Evolutionary conservation across 2,113 vertebrate species (phyloP).

Genomic region (Arothron firmamentum): DNA sequence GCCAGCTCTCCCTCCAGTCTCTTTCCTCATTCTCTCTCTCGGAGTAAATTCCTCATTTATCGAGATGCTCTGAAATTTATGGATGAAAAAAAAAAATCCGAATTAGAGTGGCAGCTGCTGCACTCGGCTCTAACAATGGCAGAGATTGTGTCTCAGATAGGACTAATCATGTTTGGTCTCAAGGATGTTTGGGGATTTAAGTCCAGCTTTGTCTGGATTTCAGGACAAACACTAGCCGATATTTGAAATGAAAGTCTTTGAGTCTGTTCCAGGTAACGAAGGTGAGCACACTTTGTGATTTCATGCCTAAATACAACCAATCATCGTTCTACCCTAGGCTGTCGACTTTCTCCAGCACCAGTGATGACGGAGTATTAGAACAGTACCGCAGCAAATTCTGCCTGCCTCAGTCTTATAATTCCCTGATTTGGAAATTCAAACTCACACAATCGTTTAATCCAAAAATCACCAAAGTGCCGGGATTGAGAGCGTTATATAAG

Average conservation of each 20-base stretch:
- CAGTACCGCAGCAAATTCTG: slow-evolving; percentile 9
- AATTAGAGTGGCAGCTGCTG: slow-evolving; percentile 45
- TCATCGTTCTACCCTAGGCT: background rate
- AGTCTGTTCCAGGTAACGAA: slow-evolving; percentile 21
- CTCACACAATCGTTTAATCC: slow-evolving; percentile 44
- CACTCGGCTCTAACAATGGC: slow-evolving; percentile 35
- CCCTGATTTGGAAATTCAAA: slow-evolving; percentile 55
- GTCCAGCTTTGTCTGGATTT: slow-evolving; percentile 62
- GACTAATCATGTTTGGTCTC: slow-evolving; percentile 56
- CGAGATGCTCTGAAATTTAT: slow-evolving; percentile 43
- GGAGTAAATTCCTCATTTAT: slow-evolving; percentile 62
- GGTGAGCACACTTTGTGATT: too few species aligned
- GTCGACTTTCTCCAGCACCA: slow-evolving; percentile 40
- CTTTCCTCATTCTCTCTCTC: slow-evolving; percentile 18
- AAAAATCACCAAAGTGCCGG: slow-evolving; percentile 43
- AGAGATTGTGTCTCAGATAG: slow-evolving; percentile 54
- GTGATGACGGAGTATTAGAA: slow-evolving; percentile 38
- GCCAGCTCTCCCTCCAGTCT: slow-evolving; percentile 6
- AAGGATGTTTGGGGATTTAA: slow-evolving; percentile 34
- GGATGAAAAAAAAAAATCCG: slow-evolving; percentile 45
- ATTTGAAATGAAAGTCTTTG: background rate
- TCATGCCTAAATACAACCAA: too few species aligned
- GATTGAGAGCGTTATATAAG: slow-evolving; percentile 59
- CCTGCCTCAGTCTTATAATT: slow-evolving; percentile 32
- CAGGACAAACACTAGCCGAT: background rate